Conservation (phyloP, 1,140 invertebrate genomes). For the Drosophila burlai region DNA sequence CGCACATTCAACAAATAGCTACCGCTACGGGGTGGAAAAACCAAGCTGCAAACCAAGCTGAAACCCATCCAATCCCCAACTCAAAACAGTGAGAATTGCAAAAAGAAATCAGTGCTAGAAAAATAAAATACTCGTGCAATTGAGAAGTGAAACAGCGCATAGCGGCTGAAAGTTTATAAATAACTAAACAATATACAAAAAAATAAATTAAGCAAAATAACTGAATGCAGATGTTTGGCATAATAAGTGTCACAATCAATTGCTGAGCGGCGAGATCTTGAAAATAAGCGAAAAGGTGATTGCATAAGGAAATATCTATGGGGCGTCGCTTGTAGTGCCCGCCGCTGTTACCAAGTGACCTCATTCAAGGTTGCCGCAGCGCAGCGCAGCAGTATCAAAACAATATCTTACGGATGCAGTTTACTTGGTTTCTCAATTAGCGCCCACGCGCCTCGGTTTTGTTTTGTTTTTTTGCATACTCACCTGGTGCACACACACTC, state of each 20-base stretch:
- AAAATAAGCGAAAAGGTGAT: constrained; percentile 63
- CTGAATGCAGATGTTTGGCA: constrained; percentile 72
- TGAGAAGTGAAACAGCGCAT: constrained; percentile 16
- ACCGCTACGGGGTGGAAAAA: constrained; percentile 3
- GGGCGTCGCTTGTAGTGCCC: constrained; percentile 9
- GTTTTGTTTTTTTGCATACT: constrained; percentile 29
- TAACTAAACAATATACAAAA: constrained; percentile 20
- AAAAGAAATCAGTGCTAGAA: constrained; percentile 12
- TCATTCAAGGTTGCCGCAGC: constrained; percentile 59
- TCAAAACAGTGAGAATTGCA: background rate
- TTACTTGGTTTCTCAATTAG: constrained; percentile 55
- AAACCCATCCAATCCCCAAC: background rate
- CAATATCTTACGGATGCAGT: constrained; percentile 31
- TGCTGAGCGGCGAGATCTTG: constrained; percentile 48
- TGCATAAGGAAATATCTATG: constrained; percentile 62
- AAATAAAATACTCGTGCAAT: constrained; percentile 5
- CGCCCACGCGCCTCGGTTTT: constrained; percentile 39
- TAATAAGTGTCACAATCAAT: constrained; percentile 77
- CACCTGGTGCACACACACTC: constrained; percentile 2
- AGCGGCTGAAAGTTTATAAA: constrained; percentile 11
- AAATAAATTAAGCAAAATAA: constrained; percentile 47
- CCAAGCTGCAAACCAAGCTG: background rate
- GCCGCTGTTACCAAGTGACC: constrained; percentile 62
- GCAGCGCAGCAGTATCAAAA: constrained; percentile 7
- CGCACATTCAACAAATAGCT: constrained; percentile 65